A percentile compares a stretch with the other conserved stretches of the same genome.
Evolutionary conservation across 2,888 invertebrate genomes (phyloP).

Genomic region (Lingula anatina): DNA sequence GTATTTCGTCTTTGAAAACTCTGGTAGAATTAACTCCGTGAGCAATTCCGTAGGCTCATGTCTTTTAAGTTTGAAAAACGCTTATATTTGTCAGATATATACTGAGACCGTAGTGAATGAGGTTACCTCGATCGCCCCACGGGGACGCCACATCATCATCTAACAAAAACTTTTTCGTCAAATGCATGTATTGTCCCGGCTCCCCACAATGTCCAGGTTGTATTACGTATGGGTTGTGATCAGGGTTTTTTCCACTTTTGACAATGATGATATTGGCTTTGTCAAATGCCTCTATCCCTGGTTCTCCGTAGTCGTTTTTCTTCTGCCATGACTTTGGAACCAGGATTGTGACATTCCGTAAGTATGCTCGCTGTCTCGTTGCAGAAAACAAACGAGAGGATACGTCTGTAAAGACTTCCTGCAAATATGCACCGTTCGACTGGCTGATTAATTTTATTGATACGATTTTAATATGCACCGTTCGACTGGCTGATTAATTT

Average conservation of each 20-base stretch:
- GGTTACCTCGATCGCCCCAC: too few species aligned
- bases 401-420: conserved; percentile 58
- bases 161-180: conserved; percentile 9
- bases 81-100: too few species aligned
- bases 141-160: conserved; percentile 7
- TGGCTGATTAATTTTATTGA: too few species aligned
- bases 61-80: too few species aligned
- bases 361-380: conserved; percentile 50
- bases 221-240: conserved; percentile 1
- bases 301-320: conserved; percentile 18
- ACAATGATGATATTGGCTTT: conserved; percentile 56
- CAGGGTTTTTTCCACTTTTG: conserved; percentile 42
- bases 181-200: conserved; percentile 6
- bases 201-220: conserved; percentile 3
- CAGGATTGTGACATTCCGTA: conserved; percentile 58
- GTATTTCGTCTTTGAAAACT: too few species aligned
- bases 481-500: too few species aligned
- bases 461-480: too few species aligned
- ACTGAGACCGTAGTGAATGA: too few species aligned
- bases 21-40: too few species aligned
- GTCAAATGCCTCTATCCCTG: conserved; percentile 7
- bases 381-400: conserved; percentile 59
- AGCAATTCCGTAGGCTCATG: too few species aligned
- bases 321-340: conserved; percentile 61
- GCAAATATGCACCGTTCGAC: too few species aligned